phyloP scores from a whole-genome alignment of 2,113 vertebrate species.

The Orcinus orca region DNA sequence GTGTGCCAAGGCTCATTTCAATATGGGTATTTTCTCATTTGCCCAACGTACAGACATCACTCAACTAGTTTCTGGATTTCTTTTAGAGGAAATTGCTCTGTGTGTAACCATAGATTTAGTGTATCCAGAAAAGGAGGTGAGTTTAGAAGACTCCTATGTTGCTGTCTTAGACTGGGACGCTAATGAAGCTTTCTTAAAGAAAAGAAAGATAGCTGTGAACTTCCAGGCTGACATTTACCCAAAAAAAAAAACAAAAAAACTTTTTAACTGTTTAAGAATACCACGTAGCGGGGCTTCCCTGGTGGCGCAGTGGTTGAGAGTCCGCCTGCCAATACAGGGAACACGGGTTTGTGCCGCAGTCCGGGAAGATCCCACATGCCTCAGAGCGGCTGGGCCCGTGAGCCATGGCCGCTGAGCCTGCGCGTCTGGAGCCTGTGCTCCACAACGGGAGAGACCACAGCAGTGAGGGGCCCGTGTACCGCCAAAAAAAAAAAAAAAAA shows the following conservation, averaged over 20 bases:
- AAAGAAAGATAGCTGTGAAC: not conserved
- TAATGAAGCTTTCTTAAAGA: not conserved
- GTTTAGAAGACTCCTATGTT: not conserved
- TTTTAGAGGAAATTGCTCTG: not conserved
- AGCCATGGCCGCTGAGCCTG: no score
- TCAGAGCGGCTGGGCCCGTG: no score
- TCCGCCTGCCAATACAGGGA: no score
- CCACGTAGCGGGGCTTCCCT: not conserved
- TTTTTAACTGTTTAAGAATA: not conserved
- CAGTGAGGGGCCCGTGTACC: no score
- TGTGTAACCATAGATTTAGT: not conserved
- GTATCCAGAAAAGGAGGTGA: not conserved
- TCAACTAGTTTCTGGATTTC: not conserved
- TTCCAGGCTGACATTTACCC: not conserved
- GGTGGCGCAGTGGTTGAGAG: no score
- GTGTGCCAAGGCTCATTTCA: not conserved
- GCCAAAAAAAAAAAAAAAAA: not conserved
- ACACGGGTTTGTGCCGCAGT: no score
- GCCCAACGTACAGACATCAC: not conserved
- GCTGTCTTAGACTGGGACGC: not conserved
- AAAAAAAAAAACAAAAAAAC: not conserved
- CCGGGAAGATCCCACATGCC: rapidly evolving
- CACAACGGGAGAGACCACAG: no score
- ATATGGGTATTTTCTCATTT: not conserved
- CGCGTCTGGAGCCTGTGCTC: no score